Percentiles rank a stretch among this genome's conserved stretches.
These are phyloP conservation scores for Drosophila truncata DNA, from an alignment of 1,140 invertebrate species.

Conservation along the genomic window DNA sequence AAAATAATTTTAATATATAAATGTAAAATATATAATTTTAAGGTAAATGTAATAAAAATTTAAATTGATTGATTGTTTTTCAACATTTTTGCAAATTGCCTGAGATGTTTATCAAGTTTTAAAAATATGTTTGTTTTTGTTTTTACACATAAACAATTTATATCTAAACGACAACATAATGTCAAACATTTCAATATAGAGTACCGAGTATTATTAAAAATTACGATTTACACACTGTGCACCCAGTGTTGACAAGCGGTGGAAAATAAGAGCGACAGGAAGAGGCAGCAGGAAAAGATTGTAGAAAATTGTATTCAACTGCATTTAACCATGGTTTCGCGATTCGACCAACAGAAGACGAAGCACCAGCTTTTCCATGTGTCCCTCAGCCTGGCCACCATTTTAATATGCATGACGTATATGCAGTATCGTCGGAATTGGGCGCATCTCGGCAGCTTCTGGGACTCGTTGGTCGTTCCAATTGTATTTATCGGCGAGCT, in stretches of 20 bases:
- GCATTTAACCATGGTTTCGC: conserved; percentile 69
- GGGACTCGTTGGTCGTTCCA: conserved; percentile 84
- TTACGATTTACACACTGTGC: conserved; percentile 5
- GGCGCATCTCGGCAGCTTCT: conserved; percentile 78
- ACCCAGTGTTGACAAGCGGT: conserved; percentile 24
- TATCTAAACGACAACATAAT: too few relatives aligned
- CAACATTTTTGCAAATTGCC: not conserved
- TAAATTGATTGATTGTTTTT: too few relatives aligned
- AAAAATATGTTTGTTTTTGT: not conserved
- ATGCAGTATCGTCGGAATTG: conserved; percentile 81
- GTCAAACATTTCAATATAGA: not conserved
- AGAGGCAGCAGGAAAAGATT: conserved; percentile 4
- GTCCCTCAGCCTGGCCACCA: conserved; percentile 76
- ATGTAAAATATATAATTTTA: too few relatives aligned
- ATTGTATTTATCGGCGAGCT: conserved; percentile 80
- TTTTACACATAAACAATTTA: too few relatives aligned
- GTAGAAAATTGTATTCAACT: conserved; percentile 27
- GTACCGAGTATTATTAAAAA: not conserved
- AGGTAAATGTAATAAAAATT: too few relatives aligned
- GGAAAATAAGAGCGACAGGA: conserved; percentile 4
- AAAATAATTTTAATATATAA: too few relatives aligned
- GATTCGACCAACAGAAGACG: conserved; percentile 82
- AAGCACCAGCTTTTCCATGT: conserved; percentile 84
- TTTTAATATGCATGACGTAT: conserved; percentile 82
- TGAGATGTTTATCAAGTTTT: not conserved